Evolutionary conservation across 2,888 invertebrate genomes (phyloP).

Genomic region (Torymus texanus): DNA sequence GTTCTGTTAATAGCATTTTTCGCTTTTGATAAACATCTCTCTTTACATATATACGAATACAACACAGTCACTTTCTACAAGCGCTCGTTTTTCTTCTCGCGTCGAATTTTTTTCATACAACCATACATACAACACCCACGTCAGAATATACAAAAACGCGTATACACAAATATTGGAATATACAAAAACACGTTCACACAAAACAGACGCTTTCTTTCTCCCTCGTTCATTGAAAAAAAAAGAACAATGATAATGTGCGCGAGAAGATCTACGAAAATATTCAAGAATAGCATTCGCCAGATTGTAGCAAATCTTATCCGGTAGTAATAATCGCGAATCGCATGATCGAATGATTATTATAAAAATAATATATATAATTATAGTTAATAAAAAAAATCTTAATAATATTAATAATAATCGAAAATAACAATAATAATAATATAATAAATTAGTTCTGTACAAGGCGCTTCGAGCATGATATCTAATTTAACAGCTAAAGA

Average conservation of each 20-base stretch:
- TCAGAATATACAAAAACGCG: constrained; percentile 41
- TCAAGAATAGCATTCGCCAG: background rate
- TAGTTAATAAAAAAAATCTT: constrained; percentile 40
- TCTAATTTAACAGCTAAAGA: constrained; percentile 68
- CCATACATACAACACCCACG: constrained; percentile 51
- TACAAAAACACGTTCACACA: constrained; percentile 37
- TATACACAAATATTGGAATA: constrained; percentile 17
- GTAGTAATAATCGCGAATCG: constrained; percentile 47
- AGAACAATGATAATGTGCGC: constrained; percentile 68
- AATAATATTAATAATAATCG: constrained; percentile 72
- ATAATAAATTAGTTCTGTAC: constrained; percentile 76
- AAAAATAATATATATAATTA: constrained; percentile 37
- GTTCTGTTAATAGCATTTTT: constrained; percentile 2
- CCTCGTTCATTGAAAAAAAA: constrained; percentile 58
- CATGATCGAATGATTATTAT: constrained; percentile 37
- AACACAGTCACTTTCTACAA: constrained; percentile 46
- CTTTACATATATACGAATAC: constrained; percentile 18
- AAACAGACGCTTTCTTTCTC: constrained; percentile 49
- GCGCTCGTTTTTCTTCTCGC: constrained; percentile 52
- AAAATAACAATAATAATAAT: constrained; percentile 70
- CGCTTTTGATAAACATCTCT: constrained; percentile 7
- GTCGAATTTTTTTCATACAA: constrained; percentile 47
- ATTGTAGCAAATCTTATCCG: constrained; percentile 33
- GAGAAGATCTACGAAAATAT: constrained; percentile 59
- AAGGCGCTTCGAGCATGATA: constrained; percentile 71